Base-by-base conservation (phyloP, 2,113 vertebrate species). In the Cairina moschata region DNA sequence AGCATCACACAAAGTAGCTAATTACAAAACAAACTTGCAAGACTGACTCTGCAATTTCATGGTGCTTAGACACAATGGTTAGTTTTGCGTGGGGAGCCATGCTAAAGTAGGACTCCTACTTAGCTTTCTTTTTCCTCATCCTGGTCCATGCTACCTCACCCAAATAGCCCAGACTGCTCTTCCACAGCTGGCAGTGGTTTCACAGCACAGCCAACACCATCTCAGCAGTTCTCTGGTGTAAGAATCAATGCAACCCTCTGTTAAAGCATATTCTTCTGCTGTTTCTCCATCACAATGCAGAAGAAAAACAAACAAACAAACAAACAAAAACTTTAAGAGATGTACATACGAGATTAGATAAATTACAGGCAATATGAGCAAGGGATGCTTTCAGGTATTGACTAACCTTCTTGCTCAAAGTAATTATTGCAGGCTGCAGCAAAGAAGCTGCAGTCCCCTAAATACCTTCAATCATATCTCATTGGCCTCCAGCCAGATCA, bases 401-500 rank as follows among this genome's bases (percentile, higher is more conserved):
- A 83, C 26, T 17, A 58, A 54, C 14, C 69, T 93, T 83, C 83
- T 63, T 73, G 26, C 20, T 73, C 59, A 26, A 32, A 77, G 92
- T 55, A 69, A 87, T 79, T 48, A 25, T 22, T 92, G 54, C 26
- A 75, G 81, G 40, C 62, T 79, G 20, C 66, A 65, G 62, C 1
- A 2, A 79, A 73, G 63, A 75, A 83, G 54, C 58, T 76, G 44
- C 48, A 60, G 36, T 75, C 32, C 86, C 67, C 50, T 42, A 48
- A 17, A 65, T 54, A 54, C 50, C 31, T 94, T 65, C 95, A 86
- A 25, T 68, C 66, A 69, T 44, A 68, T 68, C 86, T 91, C 69
- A 17, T 29, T 95, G 81, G 86, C 67, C 59, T 79, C 67, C 32
- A 84, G 87, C 74, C 84, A 92, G 71, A 74, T n/a, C 68, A 67